These are phyloP conservation scores for Holacanthus passer DNA, from an alignment of 2,113 vertebrate genomes.

Conservation along the genomic window DNA sequence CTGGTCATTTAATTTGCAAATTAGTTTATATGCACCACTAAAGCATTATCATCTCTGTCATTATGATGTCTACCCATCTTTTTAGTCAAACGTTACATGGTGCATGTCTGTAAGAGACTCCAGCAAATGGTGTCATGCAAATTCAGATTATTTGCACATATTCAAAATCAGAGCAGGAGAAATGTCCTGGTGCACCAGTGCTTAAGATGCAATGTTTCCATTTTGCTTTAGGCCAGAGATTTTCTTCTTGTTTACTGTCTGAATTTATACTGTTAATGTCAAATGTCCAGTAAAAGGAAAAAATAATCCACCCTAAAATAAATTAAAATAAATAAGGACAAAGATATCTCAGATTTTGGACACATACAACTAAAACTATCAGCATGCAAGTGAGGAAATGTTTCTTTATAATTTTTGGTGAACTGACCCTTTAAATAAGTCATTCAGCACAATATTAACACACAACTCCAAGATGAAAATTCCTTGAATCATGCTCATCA, in stretches of 20 bases:
- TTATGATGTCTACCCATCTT: not conserved
- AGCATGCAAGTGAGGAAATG: not conserved
- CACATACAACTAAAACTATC: not conserved
- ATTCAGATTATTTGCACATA: not conserved
- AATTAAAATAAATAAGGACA: not conserved
- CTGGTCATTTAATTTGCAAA: not conserved
- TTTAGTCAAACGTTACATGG: too few relatives aligned
- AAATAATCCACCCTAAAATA: not conserved
- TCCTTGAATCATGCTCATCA: not conserved
- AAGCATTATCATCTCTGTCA: not conserved
- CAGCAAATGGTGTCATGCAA: not conserved
- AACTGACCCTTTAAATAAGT: not conserved
- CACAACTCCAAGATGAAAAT: not conserved
- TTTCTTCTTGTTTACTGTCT: not conserved
- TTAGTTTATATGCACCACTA: not conserved
- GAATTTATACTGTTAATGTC: not conserved
- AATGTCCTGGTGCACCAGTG: not conserved
- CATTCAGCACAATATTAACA: not conserved
- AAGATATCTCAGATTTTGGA: not conserved
- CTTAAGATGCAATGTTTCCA: not conserved
- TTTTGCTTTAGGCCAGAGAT: not conserved
- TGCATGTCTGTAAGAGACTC: too few relatives aligned
- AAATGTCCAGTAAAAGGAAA: not conserved
- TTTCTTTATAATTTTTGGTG: not conserved
- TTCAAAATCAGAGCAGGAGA: not conserved